phyloP scores from a whole-genome alignment of 2,888 invertebrate genomes.

The Desoria tigrina region DNA sequence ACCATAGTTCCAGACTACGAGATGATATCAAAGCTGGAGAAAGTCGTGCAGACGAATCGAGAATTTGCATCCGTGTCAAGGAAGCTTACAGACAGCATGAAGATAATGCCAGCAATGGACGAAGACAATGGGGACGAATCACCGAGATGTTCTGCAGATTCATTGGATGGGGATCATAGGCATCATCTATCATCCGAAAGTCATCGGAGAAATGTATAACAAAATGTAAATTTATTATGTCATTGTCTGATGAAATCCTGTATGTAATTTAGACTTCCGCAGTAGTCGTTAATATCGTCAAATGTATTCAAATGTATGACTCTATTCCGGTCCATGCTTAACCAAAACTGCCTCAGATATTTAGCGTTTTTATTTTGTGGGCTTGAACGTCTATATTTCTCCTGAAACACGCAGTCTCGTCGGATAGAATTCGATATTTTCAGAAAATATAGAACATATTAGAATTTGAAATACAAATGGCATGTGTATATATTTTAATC shows the following conservation, averaged over 20 bases:
- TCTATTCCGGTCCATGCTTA: too few relatives aligned
- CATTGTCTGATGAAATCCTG: too few relatives aligned
- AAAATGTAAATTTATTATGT: too few relatives aligned
- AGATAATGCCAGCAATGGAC: slow-evolving; percentile 45
- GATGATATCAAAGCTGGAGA: slow-evolving; percentile 75
- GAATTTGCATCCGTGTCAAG: slow-evolving; percentile 82
- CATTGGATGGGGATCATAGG: slow-evolving; percentile 1
- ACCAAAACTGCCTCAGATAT: background rate
- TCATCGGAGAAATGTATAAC: background rate
- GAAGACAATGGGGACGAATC: slow-evolving; percentile 19
- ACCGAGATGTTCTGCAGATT: slow-evolving; percentile 31
- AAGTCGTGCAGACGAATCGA: slow-evolving; percentile 80
- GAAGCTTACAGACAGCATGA: slow-evolving; percentile 57
- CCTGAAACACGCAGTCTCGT: too few relatives aligned
- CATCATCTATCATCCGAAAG: slow-evolving; percentile 1
- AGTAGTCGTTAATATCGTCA: too few relatives aligned
- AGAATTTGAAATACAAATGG: too few relatives aligned
- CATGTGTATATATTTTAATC: too few relatives aligned
- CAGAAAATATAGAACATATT: too few relatives aligned
- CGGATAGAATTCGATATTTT: too few relatives aligned
- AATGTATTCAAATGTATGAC: too few relatives aligned
- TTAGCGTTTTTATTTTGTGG: background rate
- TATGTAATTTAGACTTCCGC: too few relatives aligned
- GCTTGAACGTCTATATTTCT: background rate
- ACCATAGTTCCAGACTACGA: slow-evolving; percentile 72